Base-by-base conservation (phyloP, 2,888 invertebrate species). In the Mechanitis messenoides region DNA sequence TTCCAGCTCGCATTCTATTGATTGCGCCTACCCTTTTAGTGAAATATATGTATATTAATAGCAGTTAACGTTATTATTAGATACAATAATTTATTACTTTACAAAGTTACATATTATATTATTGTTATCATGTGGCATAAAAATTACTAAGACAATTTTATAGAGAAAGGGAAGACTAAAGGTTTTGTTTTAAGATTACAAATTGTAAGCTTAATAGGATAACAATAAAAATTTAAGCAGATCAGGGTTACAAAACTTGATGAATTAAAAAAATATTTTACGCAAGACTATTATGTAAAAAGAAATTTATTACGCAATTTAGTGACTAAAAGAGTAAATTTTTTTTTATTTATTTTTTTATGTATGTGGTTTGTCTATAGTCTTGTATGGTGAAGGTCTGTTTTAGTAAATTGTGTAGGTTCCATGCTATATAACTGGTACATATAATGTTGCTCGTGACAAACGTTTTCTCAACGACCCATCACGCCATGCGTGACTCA, bases 401-500 rank as follows among this genome's bases (percentile, higher is more conserved):
- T 50, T 50, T 31, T 6, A 31, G 5, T 28, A 35, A 7, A 50
- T 50, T 31, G 50, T 50, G 50, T 50, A 69, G 28, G 50, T 50
- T n/a, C 47, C 20, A 9, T 50, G 11, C 31, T 50, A 31, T 31
- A 31, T 50, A 50, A 50, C 7, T 3, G 47, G 69, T 69, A 75
- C 35, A 35, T 50, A 76, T 75, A 76, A 75, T 74, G 74, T 78
- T 77, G 80, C 78, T 81, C 78, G 80, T 84, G 81, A 80, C 81
- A 79, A 82, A 77, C 74, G 72, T 79, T 82, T 82, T 79, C 79
- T 79, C 73, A 70, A 68, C 73, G 72, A 77, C 75, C 75, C 75
- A 81, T 80, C 81, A 79, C 72, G 78, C 76, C 75, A 80, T 76
- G 78, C 77, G 76, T 85, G 85, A 86, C 79, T 85, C 83, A 84